Conservation (phyloP, 2,113 vertebrate species). For the Equus quagga region DNA sequence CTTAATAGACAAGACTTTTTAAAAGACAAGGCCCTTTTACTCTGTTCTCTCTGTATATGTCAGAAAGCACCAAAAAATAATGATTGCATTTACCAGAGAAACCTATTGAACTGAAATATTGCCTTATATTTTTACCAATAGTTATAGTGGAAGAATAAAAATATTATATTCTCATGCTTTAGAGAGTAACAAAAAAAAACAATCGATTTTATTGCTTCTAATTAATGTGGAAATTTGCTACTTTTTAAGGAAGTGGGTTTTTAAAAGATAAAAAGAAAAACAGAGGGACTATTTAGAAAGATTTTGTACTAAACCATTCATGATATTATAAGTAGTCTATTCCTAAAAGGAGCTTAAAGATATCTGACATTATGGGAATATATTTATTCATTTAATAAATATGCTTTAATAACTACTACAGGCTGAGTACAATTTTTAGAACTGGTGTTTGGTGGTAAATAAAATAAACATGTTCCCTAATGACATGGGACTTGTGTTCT, state of each 20-base stretch:
- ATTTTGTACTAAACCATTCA: neutral
- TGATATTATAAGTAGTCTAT: neutral
- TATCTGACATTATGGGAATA: neutral
- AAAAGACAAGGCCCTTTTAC: neutral
- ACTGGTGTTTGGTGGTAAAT: neutral
- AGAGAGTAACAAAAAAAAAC: neutral
- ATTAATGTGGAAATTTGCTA: neutral
- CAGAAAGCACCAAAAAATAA: neutral
- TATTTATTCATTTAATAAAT: neutral
- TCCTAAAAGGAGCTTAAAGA: neutral
- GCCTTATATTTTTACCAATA: conserved; percentile 33
- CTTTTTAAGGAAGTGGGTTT: neutral
- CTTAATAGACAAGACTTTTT: neutral
- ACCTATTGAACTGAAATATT: neutral
- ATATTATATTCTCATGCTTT: neutral
- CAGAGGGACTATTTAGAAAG: neutral
- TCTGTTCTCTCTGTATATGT: neutral
- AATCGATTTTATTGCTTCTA: neutral
- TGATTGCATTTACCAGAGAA: neutral
- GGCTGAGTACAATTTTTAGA: neutral
- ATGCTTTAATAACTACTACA: neutral
- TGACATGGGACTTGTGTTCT: neutral
- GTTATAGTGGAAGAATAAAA: neutral
- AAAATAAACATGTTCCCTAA: neutral
- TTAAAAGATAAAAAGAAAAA: neutral